These are phyloP conservation scores for Petrolisthes cinctipes DNA, from an alignment of 2,888 invertebrate genomes.

Conservation along the genomic window DNA sequence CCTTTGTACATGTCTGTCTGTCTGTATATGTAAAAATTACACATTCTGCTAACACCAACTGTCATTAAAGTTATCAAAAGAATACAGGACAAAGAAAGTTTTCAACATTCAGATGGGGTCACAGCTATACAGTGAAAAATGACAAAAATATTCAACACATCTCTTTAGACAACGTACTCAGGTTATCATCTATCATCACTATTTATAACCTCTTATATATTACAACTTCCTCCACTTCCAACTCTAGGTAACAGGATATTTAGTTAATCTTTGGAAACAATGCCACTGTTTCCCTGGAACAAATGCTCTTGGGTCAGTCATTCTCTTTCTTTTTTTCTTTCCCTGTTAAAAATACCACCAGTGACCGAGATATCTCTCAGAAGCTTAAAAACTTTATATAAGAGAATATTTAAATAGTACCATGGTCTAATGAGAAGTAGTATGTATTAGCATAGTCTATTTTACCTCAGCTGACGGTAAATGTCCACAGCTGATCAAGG, in stretches of 20 bases:
- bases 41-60: constrained; percentile 10
- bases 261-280: constrained; percentile 10
- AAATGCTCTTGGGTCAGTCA: background rate
- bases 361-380: background rate
- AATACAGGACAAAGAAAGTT: background rate
- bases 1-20: constrained; percentile 1
- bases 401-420: constrained; percentile 13
- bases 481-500: background rate
- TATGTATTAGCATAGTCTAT: background rate
- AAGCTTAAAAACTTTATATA: background rate
- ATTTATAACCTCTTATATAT: background rate
- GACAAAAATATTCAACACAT: background rate
- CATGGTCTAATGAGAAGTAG: constrained; percentile 11
- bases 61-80: background rate
- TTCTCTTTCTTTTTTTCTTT: background rate
- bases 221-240: background rate
- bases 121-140: background rate
- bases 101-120: constrained; percentile 10
- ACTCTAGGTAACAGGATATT: constrained; percentile 3
- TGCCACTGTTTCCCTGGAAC: constrained; percentile 1
- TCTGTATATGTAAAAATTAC: background rate
- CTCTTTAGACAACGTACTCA: background rate
- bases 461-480: background rate
- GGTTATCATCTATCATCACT: background rate
- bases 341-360: background rate